A percentile compares a stretch with the other conserved stretches of the same genome.
These are phyloP conservation scores for Drosophila jambulina DNA, from an alignment of 1,140 invertebrate genomes.

Conservation along the genomic window DNA sequence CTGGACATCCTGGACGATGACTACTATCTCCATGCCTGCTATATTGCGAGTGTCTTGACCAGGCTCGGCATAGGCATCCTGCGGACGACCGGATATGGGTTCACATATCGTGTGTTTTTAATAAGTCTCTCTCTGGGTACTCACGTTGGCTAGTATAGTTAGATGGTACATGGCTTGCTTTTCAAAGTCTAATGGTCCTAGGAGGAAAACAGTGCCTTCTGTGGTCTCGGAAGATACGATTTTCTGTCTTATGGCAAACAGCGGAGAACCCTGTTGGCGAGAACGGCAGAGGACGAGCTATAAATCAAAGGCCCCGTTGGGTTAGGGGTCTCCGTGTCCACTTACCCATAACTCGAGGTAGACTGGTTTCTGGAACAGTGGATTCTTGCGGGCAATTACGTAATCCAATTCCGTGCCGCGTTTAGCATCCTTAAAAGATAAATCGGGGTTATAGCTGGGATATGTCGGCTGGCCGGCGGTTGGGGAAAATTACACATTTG, in stretches of 20 bases:
- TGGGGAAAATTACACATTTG: constrained; percentile 44
- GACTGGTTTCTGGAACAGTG: constrained; percentile 90
- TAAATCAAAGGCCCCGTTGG: constrained; percentile 22
- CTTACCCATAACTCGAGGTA: constrained; percentile 91
- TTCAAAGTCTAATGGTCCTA: constrained; percentile 93
- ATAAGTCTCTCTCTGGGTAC: constrained; percentile 59
- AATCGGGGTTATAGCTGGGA: constrained; percentile 30
- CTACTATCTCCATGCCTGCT: constrained; percentile 91
- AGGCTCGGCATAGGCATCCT: constrained; percentile 94
- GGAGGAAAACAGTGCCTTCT: constrained; percentile 90
- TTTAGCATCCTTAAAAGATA: constrained; percentile 89
- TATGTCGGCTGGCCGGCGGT: constrained; percentile 2
- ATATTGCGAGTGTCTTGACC: constrained; percentile 94
- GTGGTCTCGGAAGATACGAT: constrained; percentile 90
- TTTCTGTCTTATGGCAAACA: constrained; percentile 91
- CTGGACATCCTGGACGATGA: constrained; percentile 93
- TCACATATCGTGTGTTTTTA: not conserved
- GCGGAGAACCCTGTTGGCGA: constrained; percentile 87
- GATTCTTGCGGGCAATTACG: constrained; percentile 91
- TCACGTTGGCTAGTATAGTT: constrained; percentile 92
- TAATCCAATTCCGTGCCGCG: constrained; percentile 92
- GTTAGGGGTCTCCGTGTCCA: constrained; percentile 16
- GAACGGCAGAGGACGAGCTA: not conserved
- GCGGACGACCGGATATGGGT: constrained; percentile 25
- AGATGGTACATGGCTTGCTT: constrained; percentile 93